phyloP scores from a whole-genome alignment of 2,888 invertebrate genomes.

The Cordylochernes scorpioides region DNA sequence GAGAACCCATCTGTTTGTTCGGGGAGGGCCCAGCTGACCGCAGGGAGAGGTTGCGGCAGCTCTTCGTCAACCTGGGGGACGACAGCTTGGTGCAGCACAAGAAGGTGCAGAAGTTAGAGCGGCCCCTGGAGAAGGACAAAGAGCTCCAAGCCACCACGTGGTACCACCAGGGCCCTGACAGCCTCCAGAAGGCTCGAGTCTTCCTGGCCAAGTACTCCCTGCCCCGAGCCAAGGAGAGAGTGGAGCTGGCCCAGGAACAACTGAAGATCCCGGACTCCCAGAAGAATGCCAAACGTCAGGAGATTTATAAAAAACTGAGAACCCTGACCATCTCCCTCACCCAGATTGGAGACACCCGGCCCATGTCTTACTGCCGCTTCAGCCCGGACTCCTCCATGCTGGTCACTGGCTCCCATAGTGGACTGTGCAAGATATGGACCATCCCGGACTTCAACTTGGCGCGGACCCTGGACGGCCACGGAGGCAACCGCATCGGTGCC shows the following conservation, averaged over 20 bases:
- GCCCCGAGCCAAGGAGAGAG: conserved; percentile 34
- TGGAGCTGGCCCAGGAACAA: conserved; percentile 33
- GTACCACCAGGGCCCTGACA: conserved; percentile 90
- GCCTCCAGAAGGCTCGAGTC: conserved; percentile 47
- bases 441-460: conserved; percentile 56
- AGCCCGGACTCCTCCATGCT: conserved; percentile 65
- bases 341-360: conserved; percentile 62
- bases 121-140: no score
- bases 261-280: conserved; percentile 15
- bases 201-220: conserved; percentile 50
- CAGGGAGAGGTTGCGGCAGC: conserved; percentile 59
- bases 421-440: conserved; percentile 52
- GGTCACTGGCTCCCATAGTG: conserved; percentile 85
- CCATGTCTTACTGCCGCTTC: conserved; percentile 72
- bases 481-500: no score
- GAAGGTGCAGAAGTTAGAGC: no score
- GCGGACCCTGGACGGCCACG: conserved; percentile 41
- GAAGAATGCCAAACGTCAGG: conserved; percentile 52
- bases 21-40: conserved; percentile 96
- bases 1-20: conserved; percentile 87
- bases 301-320: conserved; percentile 50
- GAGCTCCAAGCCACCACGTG: no score
- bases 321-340: conserved; percentile 62
- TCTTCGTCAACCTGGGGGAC: conserved; percentile 63
- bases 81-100: no score